A percentile compares a stretch with the other conserved stretches of the same genome.
These are phyloP conservation scores for Perca flavescens DNA, from an alignment of 2,113 vertebrate species.

Conservation along the genomic window DNA sequence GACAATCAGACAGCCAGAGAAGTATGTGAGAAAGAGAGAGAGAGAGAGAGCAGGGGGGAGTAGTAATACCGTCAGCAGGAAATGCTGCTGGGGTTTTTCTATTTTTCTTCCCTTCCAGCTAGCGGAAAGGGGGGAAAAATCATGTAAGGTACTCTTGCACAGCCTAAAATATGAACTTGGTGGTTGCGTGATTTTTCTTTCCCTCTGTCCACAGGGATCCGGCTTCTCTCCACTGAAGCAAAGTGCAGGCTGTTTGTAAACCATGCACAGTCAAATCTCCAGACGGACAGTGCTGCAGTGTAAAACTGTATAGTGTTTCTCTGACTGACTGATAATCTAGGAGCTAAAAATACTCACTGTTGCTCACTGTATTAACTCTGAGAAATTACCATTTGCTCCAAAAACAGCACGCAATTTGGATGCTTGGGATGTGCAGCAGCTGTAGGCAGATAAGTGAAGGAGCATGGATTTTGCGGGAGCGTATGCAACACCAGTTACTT, in stretches of 20 bases:
- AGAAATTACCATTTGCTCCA: slow-evolving; percentile 54
- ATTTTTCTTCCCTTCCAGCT: slow-evolving; percentile 52
- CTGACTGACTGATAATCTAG: slow-evolving; percentile 68
- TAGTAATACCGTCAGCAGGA: slow-evolving; percentile 57
- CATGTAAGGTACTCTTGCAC: slow-evolving; percentile 40
- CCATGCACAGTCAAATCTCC: slow-evolving; percentile 29
- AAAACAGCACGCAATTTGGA: slow-evolving; percentile 25
- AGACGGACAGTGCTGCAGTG: slow-evolving; percentile 42
- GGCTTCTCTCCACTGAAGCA: slow-evolving; percentile 53
- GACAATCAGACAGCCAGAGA: slow-evolving; percentile 6
- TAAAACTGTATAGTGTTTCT: slow-evolving; percentile 61
- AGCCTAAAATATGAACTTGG: slow-evolving; percentile 60
- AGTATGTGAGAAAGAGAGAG: background rate
- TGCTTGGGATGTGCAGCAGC: slow-evolving; percentile 48
- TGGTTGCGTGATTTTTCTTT: slow-evolving; percentile 51
- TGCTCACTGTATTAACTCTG: slow-evolving; percentile 54
- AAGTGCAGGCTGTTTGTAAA: slow-evolving; percentile 61
- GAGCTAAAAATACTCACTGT: slow-evolving; percentile 57
- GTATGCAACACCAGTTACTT: slow-evolving; percentile 56
- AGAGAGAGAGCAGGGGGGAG: background rate
- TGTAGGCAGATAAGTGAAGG: slow-evolving; percentile 58
- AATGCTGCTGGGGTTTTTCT: slow-evolving; percentile 51
- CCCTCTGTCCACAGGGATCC: slow-evolving; percentile 48
- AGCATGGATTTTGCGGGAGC: slow-evolving; percentile 46
- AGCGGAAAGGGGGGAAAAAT: background rate